These are phyloP conservation scores for Percopsis omiscomaycus DNA, from an alignment of 2,797 vertebrate genomes.

Conservation along the genomic window DNA sequence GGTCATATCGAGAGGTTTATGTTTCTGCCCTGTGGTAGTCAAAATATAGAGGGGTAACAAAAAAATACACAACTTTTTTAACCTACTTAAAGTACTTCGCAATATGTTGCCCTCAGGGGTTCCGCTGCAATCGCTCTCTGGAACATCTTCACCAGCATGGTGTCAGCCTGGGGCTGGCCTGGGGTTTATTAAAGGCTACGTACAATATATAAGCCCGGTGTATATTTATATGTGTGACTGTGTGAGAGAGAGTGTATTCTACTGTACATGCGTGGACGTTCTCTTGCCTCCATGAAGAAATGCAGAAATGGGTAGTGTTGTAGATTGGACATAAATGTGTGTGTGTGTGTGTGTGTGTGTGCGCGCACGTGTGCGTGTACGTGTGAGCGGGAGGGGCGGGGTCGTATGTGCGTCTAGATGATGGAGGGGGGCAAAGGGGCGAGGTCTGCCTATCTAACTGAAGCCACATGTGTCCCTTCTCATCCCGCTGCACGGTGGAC, in stretches of 20 bases:
- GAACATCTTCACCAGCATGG: not conserved
- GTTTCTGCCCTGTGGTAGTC: slow-evolving; percentile 43
- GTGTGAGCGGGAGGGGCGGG: not conserved
- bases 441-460: slow-evolving; percentile 56
- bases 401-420: slow-evolving; percentile 2
- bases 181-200: slow-evolving; percentile 21
- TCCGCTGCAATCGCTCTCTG: slow-evolving; percentile 13
- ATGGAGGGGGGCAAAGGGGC: slow-evolving; percentile 12
- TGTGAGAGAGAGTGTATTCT: too few species aligned
- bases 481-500: slow-evolving; percentile 48
- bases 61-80: slow-evolving; percentile 53
- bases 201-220: slow-evolving; percentile 10
- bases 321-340: not conserved
- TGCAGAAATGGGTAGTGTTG: too few species aligned
- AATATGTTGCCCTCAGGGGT: slow-evolving; percentile 51
- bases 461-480: slow-evolving; percentile 64
- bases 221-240: not conserved
- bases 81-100: slow-evolving; percentile 32
- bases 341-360: not conserved
- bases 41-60: slow-evolving; percentile 45
- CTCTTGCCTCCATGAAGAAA: not conserved
- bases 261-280: not conserved
- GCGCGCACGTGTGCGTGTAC: slow-evolving; percentile 10
- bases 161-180: slow-evolving; percentile 6
- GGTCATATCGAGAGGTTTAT: slow-evolving; percentile 29